Conservation (phyloP, 2,888 invertebrate genomes). For the Amaurobius ferox region DNA sequence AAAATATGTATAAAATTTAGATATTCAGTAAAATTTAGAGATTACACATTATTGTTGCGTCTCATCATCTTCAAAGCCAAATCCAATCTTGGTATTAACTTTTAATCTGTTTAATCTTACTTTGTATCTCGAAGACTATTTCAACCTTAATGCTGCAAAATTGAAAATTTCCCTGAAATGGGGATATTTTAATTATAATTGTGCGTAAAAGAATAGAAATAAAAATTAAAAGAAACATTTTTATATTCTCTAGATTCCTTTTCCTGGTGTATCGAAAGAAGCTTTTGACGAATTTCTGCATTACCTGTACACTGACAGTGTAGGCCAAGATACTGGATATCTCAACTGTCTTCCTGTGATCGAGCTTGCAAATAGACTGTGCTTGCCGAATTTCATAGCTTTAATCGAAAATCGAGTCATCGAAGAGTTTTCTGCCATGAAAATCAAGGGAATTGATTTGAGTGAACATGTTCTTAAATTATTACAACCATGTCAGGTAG, state of each 20-base stretch:
- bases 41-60: no score
- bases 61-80: no score
- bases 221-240: no score
- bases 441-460: slow-evolving; percentile 82
- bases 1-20: no score
- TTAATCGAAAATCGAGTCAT: slow-evolving; percentile 91
- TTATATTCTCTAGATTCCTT: slow-evolving; percentile 84
- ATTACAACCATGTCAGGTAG: slow-evolving; percentile 93
- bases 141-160: no score
- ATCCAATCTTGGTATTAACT: no score
- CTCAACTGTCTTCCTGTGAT: slow-evolving; percentile 88
- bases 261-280: slow-evolving; percentile 93
- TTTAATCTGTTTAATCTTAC: no score
- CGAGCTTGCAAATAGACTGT: slow-evolving; percentile 93
- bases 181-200: no score
- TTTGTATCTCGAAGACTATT: no score
- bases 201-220: no score
- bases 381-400: slow-evolving; percentile 90
- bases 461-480: slow-evolving; percentile 84
- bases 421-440: slow-evolving; percentile 80
- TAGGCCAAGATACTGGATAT: slow-evolving; percentile 83
- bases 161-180: no score
- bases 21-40: no score
- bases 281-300: slow-evolving; percentile 93
- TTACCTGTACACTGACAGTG: slow-evolving; percentile 93